Conservation (phyloP, 2,113 vertebrate species). For the Aphelocoma coerulescens region DNA sequence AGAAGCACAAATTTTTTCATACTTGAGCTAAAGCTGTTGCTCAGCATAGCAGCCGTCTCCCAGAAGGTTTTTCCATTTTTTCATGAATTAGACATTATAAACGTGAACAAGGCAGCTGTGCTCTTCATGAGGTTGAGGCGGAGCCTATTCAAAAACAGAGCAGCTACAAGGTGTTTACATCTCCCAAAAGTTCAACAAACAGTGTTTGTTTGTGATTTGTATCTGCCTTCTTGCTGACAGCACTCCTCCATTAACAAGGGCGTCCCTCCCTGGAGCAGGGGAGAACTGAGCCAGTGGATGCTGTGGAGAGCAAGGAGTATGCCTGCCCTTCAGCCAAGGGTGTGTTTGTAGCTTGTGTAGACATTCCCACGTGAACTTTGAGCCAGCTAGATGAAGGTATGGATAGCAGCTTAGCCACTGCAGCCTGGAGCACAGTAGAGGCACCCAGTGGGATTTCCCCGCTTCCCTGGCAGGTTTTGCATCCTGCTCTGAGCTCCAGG, state of each 20-base stretch:
- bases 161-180: neutral
- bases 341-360: neutral
- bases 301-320: neutral
- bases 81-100: neutral
- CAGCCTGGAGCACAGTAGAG: neutral
- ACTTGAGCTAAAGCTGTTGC: neutral
- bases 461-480: neutral
- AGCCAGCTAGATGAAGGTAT: neutral
- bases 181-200: neutral
- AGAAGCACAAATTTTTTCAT: neutral
- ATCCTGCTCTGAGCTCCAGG: neutral
- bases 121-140: neutral
- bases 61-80: neutral
- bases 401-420: neutral
- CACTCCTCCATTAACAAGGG: accelerated
- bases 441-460: neutral
- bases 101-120: neutral
- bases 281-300: neutral
- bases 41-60: neutral
- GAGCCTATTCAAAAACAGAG: neutral
- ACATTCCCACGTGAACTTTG: neutral
- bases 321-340: neutral
- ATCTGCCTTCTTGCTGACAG: neutral
- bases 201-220: neutral
- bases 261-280: neutral